Evolutionary conservation across 2,113 vertebrate genomes (phyloP).

Genomic region (Calyptomena viridis): DNA sequence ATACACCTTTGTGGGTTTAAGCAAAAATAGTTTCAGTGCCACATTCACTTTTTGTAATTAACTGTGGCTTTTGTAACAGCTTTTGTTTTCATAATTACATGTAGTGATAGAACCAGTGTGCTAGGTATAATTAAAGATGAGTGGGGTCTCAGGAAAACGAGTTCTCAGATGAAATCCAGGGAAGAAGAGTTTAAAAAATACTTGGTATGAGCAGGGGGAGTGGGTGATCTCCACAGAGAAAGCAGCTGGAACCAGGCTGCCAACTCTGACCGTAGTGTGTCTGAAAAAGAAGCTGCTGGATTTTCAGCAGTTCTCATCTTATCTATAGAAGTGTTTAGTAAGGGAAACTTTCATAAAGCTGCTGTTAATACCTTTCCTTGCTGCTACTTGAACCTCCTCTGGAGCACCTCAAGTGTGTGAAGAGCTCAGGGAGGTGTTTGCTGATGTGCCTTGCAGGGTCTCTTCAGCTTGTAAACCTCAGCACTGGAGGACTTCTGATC

Average conservation of each 20-base stretch:
- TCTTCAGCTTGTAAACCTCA: background rate
- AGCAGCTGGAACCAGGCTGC: background rate
- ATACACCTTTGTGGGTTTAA: background rate
- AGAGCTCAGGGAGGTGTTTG: background rate
- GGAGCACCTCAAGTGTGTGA: background rate
- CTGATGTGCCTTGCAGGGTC: background rate
- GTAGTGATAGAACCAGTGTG: background rate
- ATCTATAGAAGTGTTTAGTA: background rate
- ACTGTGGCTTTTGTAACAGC: background rate
- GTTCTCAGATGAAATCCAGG: background rate
- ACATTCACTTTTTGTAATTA: background rate
- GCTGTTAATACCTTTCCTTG: background rate
- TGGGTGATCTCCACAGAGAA: background rate
- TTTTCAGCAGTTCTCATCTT: background rate
- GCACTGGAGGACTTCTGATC: background rate
- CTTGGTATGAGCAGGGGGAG: background rate
- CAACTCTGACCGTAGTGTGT: background rate
- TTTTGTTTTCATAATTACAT: background rate
- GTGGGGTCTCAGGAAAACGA: background rate
- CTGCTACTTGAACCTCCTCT: background rate
- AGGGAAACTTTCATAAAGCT: background rate
- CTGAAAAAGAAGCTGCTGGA: background rate
- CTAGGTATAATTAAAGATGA: background rate
- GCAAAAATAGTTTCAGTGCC: background rate
- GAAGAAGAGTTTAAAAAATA: background rate